Evolutionary conservation across 2,888 invertebrate species (phyloP), one percentile per base, ranked within the genome.

Genomic region (Troides oblongomaculatus): DNA sequence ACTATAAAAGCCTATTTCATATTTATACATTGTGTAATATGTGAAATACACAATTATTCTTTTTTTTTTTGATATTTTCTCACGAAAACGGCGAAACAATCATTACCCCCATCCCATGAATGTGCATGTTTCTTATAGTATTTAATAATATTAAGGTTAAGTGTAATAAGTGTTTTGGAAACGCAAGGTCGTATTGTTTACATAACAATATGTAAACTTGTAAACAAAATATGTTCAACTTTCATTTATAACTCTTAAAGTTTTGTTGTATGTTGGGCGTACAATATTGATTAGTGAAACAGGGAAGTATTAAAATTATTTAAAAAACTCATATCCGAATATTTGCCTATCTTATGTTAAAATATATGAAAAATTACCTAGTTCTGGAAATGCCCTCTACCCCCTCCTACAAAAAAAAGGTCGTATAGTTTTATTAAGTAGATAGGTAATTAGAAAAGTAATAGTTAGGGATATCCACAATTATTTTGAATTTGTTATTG

Each of bases 381-480:
- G 17, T 21, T 68, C 50, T 62, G 21, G 67, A 70, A 72, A 72
- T 71, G 66, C 78, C 82, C 77, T 75, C 76, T 74, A 14, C 43
- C 12, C 43, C 12, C 12, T 14, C 12, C 43, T 2, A 43, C 43
- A 43, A 25, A 25, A 25, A 25, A 25, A 69, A 76, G 70, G 76
- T 77, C 79, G 81, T 79, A 80, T 81, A 80, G 83, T 80, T 80
- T 83, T 83, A 80, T 78, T 88, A 85, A 86, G 81, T 89, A 89
- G 88, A 82, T 89, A 89, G 87, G 85, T 85, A 83, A 85, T 86
- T 85, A 88, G 86, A 82, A 82, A 80, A 81, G 81, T 81, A 81
- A 83, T 86, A 84, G 82, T 77, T 84, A 83, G 80, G 43, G 82
- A 78, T 81, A 80, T 80, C 78, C 78, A 84, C 79, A 79, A 73